Evolutionary conservation across 2,888 invertebrate species (phyloP).

Genomic region (Volucella zonaria): DNA sequence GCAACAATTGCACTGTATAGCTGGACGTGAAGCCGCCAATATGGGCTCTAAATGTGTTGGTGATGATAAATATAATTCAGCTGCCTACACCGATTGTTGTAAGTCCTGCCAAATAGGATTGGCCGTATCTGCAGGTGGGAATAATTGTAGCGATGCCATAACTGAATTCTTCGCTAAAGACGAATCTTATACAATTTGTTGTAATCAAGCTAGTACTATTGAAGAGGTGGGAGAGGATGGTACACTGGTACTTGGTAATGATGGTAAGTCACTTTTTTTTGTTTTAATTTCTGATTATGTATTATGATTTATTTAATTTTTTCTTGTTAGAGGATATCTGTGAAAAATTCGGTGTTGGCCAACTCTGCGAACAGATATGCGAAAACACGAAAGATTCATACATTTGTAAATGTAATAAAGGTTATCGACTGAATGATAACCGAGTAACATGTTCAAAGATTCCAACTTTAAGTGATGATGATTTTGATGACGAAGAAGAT

Average conservation of each 20-base stretch:
- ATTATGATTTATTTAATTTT: neutral
- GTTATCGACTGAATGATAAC: slow-evolving; percentile 83
- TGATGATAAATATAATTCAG: slow-evolving; percentile 75
- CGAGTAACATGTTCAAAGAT: slow-evolving; percentile 83
- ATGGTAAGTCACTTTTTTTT: slow-evolving; percentile 37
- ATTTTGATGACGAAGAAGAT: slow-evolving; percentile 65
- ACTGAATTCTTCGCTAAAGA: slow-evolving; percentile 83
- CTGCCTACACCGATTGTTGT: slow-evolving; percentile 84
- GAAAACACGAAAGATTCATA: slow-evolving; percentile 85
- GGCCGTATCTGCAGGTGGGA: slow-evolving; percentile 84
- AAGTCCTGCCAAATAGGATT: slow-evolving; percentile 87
- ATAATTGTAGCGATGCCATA: slow-evolving; percentile 84
- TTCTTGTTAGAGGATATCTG: slow-evolving; percentile 83
- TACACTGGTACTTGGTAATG: slow-evolving; percentile 58
- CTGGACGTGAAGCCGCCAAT: slow-evolving; percentile 79
- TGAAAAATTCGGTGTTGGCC: slow-evolving; percentile 82
- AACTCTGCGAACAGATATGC: slow-evolving; percentile 85
- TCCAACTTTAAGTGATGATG: slow-evolving; percentile 58
- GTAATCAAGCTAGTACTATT: slow-evolving; percentile 77
- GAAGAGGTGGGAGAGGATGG: slow-evolving; percentile 38
- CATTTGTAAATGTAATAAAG: slow-evolving; percentile 83
- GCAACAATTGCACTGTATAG: slow-evolving; percentile 81
- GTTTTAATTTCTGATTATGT: neutral
- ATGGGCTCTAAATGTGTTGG: slow-evolving; percentile 78
- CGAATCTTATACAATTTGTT: slow-evolving; percentile 86